A percentile compares a stretch with the other conserved stretches of the same genome.
Conservation (phyloP, 2,888 invertebrate genomes). For the Conus canariensis region DNA sequence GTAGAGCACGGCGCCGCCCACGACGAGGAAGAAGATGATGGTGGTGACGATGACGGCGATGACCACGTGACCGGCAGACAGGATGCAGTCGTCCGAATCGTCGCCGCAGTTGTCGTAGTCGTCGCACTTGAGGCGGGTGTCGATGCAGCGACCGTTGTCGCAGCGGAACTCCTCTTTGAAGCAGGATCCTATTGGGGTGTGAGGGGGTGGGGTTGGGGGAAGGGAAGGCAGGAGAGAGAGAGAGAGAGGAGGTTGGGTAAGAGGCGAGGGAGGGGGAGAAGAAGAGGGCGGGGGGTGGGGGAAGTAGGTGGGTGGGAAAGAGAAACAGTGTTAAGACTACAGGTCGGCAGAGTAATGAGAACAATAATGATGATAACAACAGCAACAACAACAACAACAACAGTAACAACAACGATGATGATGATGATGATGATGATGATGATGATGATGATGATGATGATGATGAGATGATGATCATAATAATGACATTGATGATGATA, state of each 20-base stretch:
- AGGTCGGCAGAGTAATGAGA: no score
- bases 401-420: no score
- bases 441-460: no score
- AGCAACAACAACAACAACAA: no score
- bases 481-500: no score
- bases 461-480: no score
- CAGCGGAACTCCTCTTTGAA: neutral
- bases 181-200: neutral
- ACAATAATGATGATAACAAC: no score
- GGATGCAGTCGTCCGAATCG: constrained; percentile 28
- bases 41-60: constrained; percentile 34
- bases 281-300: no score
- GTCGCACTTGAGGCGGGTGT: constrained; percentile 17
- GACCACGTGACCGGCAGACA: constrained; percentile 8
- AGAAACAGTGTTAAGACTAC: no score
- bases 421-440: no score
- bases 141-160: constrained; percentile 36
- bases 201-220: neutral
- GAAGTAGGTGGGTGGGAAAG: no score
- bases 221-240: neutral
- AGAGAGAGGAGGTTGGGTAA: neutral
- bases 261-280: no score
- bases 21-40: constrained; percentile 31
- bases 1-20: constrained; percentile 13
- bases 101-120: constrained; percentile 43